A percentile compares a stretch with the other conserved stretches of the same genome.
phyloP scores from a whole-genome alignment of 2,113 vertebrate genomes.

The Myxocyprinus asiaticus region DNA sequence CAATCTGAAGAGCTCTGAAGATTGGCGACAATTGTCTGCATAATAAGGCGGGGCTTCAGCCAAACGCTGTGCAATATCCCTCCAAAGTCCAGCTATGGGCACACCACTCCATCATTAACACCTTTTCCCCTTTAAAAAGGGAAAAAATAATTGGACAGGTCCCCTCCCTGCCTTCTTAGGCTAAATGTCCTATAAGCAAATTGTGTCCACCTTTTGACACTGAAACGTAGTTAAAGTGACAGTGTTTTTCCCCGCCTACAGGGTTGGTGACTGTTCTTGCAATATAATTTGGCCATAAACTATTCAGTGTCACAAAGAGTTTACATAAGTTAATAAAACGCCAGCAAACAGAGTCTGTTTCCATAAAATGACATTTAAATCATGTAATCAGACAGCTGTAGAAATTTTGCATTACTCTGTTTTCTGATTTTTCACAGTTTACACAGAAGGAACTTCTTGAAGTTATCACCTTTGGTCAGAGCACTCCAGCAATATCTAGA shows the following conservation, averaged over 20 bases:
- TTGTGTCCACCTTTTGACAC: not conserved
- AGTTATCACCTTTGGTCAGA: no score
- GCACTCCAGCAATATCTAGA: no score
- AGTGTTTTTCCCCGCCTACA: no score
- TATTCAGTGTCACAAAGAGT: conserved; percentile 42
- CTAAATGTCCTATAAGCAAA: not conserved
- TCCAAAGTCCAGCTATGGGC: conserved; percentile 20
- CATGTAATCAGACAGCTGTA: no score
- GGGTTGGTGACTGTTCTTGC: not conserved
- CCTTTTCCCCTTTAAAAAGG: not conserved
- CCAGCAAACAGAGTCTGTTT: no score
- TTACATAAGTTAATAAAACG: conserved; percentile 25
- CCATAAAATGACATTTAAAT: no score
- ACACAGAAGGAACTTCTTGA: no score
- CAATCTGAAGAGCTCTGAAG: conserved; percentile 39
- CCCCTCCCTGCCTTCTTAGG: not conserved
- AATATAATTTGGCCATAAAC: not conserved
- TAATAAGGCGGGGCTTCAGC: conserved; percentile 66
- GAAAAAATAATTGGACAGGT: conserved; percentile 34
- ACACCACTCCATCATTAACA: conserved; percentile 31
- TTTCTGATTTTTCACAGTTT: no score
- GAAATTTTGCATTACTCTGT: no score
- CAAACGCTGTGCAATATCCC: conserved; percentile 40
- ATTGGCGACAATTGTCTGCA: conserved; percentile 57
- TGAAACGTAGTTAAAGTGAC: not conserved